phyloP scores from a whole-genome alignment of 1,140 invertebrate genomes.

The Hylaeus anthracinus region DNA sequence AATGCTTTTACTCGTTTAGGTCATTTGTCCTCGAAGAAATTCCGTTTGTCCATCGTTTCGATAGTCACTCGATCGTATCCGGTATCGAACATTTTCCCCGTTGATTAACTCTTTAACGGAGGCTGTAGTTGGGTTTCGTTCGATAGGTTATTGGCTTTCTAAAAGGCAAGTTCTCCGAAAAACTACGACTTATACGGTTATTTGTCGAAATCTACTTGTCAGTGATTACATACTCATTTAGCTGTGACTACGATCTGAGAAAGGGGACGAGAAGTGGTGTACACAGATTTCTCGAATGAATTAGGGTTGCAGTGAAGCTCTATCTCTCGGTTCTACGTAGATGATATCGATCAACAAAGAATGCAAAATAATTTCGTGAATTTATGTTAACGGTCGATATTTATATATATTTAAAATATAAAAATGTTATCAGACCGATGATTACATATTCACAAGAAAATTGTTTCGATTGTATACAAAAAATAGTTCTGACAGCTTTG shows the following conservation, averaged over 20 bases:
- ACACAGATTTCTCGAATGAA: too few relatives aligned
- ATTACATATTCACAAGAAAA: not conserved
- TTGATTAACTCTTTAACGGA: not conserved
- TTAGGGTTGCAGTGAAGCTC: too few relatives aligned
- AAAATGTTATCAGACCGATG: not conserved
- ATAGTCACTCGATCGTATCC: not conserved
- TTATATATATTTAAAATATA: too few relatives aligned
- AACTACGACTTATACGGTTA: not conserved
- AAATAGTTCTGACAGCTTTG: not conserved
- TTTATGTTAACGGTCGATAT: too few relatives aligned
- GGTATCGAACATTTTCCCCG: not conserved
- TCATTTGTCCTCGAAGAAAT: not conserved
- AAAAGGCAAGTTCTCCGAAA: constrained; percentile 7
- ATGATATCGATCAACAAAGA: too few relatives aligned
- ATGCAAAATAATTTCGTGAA: too few relatives aligned
- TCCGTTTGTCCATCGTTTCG: constrained; percentile 9
- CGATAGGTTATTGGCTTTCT: not conserved
- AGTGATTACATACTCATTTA: not conserved
- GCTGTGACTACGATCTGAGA: too few relatives aligned
- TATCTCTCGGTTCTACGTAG: too few relatives aligned
- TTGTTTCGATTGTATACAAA: not conserved
- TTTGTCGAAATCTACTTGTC: not conserved
- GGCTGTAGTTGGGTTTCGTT: not conserved
- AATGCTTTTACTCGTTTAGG: not conserved
- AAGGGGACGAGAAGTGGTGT: too few relatives aligned